Percentiles rank a stretch among this genome's conserved stretches.
Evolutionary conservation across 2,888 invertebrate genomes (phyloP).

Genomic region (Cyaniris semiargus): DNA sequence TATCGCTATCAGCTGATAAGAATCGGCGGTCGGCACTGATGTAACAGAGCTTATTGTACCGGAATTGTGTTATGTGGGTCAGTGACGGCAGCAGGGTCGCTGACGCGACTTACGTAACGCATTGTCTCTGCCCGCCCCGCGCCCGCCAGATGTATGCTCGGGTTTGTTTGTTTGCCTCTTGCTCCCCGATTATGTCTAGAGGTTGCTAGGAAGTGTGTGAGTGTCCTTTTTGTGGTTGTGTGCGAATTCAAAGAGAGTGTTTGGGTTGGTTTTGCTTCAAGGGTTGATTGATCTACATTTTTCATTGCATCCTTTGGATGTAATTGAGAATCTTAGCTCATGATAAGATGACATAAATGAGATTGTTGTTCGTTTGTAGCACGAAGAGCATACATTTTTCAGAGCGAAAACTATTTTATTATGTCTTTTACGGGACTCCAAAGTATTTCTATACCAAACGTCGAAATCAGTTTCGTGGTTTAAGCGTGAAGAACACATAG

Average conservation of each 20-base stretch:
- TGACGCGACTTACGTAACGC: constrained; percentile 69
- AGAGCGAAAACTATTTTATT: no score
- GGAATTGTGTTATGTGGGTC: constrained; percentile 76
- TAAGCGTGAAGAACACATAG: no score
- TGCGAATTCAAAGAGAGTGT: not conserved
- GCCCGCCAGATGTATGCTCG: constrained; percentile 38
- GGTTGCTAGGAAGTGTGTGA: not conserved
- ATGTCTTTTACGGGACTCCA: no score
- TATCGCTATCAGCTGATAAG: constrained; percentile 14
- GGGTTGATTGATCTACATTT: not conserved
- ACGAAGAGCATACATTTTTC: no score
- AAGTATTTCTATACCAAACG: no score
- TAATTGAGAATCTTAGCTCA: no score
- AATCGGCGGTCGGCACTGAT: constrained; percentile 49
- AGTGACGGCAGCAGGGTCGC: constrained; percentile 76
- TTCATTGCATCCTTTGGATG: not conserved
- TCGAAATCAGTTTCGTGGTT: no score
- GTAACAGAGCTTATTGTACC: constrained; percentile 54
- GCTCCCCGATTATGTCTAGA: constrained; percentile 13
- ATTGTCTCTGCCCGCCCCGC: constrained; percentile 58
- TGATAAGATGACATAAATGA: not conserved
- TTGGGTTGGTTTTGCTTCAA: not conserved
- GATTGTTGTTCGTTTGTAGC: not conserved
- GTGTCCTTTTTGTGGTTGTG: not conserved
- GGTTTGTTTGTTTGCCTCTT: constrained; percentile 31